phyloP scores from a whole-genome alignment of 1,140 invertebrate species.

The Dysdera silvatica region DNA sequence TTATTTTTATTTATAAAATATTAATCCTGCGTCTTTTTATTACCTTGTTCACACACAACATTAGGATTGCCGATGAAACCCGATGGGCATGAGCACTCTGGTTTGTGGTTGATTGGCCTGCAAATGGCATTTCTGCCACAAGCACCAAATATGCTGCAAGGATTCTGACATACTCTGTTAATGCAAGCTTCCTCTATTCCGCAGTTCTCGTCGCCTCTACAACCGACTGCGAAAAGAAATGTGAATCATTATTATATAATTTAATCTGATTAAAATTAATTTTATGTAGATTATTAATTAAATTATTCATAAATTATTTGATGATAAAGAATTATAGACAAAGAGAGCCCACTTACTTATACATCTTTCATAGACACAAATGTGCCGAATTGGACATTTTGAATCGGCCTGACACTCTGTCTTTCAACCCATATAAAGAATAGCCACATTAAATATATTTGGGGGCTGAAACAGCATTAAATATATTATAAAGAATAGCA shows the following conservation, averaged over 20 bases:
- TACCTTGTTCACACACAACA: constrained; percentile 52
- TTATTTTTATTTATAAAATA: too few relatives aligned
- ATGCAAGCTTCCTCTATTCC: constrained; percentile 34
- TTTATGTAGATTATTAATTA: too few relatives aligned
- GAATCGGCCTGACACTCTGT: constrained; percentile 37
- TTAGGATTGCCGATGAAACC: constrained; percentile 51
- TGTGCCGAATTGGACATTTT: constrained; percentile 33
- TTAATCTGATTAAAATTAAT: too few relatives aligned
- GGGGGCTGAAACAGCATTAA: too few relatives aligned
- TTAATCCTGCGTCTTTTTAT: too few relatives aligned
- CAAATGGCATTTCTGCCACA: constrained; percentile 39
- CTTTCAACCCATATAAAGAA: constrained; percentile 9
- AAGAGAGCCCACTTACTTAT: constrained; percentile 34
- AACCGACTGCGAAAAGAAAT: constrained; percentile 30
- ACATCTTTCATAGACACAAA: constrained; percentile 33
- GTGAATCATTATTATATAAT: constrained; percentile 8
- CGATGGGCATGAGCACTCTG: constrained; percentile 61
- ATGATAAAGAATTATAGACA: too few relatives aligned
- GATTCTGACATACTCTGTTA: constrained; percentile 36
- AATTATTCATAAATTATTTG: too few relatives aligned
- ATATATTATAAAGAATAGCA: too few relatives aligned
- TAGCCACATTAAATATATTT: too few relatives aligned
- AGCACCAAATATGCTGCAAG: constrained; percentile 35
- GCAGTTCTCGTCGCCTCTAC: constrained; percentile 35
- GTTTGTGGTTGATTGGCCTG: constrained; percentile 66